Evolutionary conservation across 2,888 invertebrate species (phyloP).

Genomic region (Drosophila tripunctata): DNA sequence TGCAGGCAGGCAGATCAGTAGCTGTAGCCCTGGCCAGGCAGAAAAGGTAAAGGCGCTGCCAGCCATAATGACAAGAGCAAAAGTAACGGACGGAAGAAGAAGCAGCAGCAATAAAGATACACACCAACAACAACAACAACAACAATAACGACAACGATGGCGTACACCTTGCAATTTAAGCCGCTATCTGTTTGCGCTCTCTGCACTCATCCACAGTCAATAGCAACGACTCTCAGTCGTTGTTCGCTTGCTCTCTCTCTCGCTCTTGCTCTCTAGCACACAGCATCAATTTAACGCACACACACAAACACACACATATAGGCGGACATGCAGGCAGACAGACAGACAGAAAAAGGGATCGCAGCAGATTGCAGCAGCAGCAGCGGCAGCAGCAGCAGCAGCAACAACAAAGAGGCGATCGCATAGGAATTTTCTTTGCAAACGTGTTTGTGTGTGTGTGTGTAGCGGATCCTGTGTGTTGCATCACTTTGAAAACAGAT

Average conservation of each 20-base stretch:
- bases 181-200: slow-evolving; percentile 64
- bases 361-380: slow-evolving; percentile 37
- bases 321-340: slow-evolving; percentile 9
- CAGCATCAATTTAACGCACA: slow-evolving; percentile 65
- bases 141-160: slow-evolving; percentile 35
- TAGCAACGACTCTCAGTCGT: slow-evolving; percentile 13
- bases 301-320: slow-evolving; percentile 14
- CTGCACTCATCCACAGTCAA: slow-evolving; percentile 37
- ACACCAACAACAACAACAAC: slow-evolving; percentile 47
- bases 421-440: slow-evolving; percentile 64
- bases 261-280: slow-evolving; percentile 26
- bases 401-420: slow-evolving; percentile 68
- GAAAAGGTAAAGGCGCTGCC: slow-evolving; percentile 69
- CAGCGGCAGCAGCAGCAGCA: slow-evolving; percentile 31
- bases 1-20: slow-evolving; percentile 38
- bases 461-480: slow-evolving; percentile 71
- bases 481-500: slow-evolving; percentile 68
- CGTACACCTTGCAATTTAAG: slow-evolving; percentile 78
- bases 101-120: slow-evolving; percentile 73
- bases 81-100: slow-evolving; percentile 75
- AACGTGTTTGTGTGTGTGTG: slow-evolving; percentile 20
- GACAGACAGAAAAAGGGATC: slow-evolving; percentile 68
- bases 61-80: slow-evolving; percentile 68
- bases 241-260: slow-evolving; percentile 11
- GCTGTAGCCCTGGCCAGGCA: slow-evolving; percentile 40